Evolutionary conservation across 2,113 vertebrate genomes (phyloP).

Genomic region (Rhegmatorhina hoffmannsi): DNA sequence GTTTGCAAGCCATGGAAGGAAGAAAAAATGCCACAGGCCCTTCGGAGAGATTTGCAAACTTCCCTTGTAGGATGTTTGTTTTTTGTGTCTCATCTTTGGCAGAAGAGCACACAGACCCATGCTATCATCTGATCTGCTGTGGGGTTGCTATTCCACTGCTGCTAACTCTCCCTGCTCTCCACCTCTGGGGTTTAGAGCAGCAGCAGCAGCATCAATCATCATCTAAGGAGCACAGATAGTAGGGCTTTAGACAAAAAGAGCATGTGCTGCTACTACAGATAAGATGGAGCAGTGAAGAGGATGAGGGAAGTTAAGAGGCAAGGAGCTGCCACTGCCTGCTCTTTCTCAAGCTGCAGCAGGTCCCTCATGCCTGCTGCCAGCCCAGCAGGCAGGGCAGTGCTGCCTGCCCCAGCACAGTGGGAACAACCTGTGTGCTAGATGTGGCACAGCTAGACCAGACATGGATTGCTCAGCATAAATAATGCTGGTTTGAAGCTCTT

Average conservation of each 20-base stretch:
- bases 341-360: not conserved
- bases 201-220: not conserved
- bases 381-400: not conserved
- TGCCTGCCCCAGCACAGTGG: fast-evolving
- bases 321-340: not conserved
- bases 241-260: not conserved
- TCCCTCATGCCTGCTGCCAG: not conserved
- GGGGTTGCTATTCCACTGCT: not conserved
- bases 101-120: not conserved
- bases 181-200: not conserved
- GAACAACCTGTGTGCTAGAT: not conserved
- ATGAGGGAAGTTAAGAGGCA: not conserved
- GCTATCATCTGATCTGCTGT: not conserved
- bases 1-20: not conserved
- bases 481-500: not conserved
- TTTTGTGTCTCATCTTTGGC: not conserved
- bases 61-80: not conserved
- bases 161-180: not conserved
- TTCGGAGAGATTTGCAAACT: not conserved
- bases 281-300: not conserved
- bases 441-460: not conserved
- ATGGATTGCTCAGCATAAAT: not conserved
- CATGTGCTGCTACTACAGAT: not conserved
- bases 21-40: not conserved
- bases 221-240: not conserved